Conservation (phyloP, 2,797 vertebrate species). For the Eurystomus glaucurus region DNA sequence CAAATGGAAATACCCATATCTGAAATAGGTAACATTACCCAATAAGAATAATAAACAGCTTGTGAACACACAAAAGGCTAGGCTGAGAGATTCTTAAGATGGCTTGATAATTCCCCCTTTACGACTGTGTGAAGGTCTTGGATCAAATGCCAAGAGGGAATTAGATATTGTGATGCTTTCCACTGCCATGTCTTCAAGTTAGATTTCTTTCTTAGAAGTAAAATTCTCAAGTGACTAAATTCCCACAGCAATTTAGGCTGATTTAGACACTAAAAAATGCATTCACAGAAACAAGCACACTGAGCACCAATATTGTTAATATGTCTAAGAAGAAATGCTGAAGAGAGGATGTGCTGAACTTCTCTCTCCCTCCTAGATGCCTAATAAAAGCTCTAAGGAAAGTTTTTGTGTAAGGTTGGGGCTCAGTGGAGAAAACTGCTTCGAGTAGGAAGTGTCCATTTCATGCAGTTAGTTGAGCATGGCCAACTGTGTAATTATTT, state of each 20-base stretch:
- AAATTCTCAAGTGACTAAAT: neutral
- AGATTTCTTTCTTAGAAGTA: neutral
- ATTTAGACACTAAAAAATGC: neutral
- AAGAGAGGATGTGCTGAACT: neutral
- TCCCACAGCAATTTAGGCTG: neutral
- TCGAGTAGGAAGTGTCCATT: neutral
- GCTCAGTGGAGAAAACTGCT: neutral
- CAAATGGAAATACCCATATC: neutral
- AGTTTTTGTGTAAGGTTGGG: neutral
- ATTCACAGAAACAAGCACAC: neutral
- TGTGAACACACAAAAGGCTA: neutral
- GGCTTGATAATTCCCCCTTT: neutral
- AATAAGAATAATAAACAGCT: neutral
- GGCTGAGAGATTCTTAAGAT: neutral
- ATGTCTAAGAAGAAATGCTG: neutral
- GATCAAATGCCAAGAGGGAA: neutral
- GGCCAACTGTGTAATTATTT: neutral
- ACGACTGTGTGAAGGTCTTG: neutral
- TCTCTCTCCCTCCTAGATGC: neutral
- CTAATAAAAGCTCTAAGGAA: neutral
- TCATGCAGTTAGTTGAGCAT: neutral
- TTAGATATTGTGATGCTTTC: neutral
- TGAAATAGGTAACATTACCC: neutral
- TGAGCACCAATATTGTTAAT: neutral
- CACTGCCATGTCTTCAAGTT: neutral